Base-by-base conservation (phyloP, 2,888 invertebrate species). In the Anodontia alba region DNA sequence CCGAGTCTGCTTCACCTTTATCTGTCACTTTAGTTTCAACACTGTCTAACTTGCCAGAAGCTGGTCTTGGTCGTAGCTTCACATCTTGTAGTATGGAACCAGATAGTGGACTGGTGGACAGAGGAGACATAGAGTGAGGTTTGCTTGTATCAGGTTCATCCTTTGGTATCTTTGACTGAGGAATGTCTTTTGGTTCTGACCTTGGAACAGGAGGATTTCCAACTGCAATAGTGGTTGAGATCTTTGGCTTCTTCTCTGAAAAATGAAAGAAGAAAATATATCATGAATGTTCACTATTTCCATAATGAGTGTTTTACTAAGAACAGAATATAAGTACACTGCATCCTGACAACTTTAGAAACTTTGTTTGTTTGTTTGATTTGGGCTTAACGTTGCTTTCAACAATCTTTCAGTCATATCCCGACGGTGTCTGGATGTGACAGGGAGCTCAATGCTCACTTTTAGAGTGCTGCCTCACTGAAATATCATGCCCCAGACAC, bases 61-160 rank as follows among this genome's bases (percentile, higher is more conserved):
- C 57, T 10, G 80, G 85, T 62, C 82, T 80, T 5, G 73, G n/a
- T n/a, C 79, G 57, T n/a, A 86, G 66, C 70, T 86, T 86, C 0
- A 86, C 86, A 12, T 86, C 86, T 43, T 86, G 81, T 42, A 86
- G 31, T 73, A 73, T 73, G n/a, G 86, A 73, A 46, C 51, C 46
- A 12, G 86, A 86, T 7, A 86, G 66, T 26, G 86, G 86, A 71
- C 86, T 86, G n/a, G 86, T 81, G 7, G 86, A 86, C 36, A 86
- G 36, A 17, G 86, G 83, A n/a, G 78, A 76, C 73, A 83, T 49
- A 29, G 85, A 79, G 33, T 77, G 51, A 73, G 83, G 76, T 33
- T 74, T 67, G 20, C 23, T 66, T 23, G 68, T 57, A 15, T 83
- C 81, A 72, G 71, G 20, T 31, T 81, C 80, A 33, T 75, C 75